Evolutionary conservation across 2,888 invertebrate genomes (phyloP).

Genomic region (Macrophya annulata): DNA sequence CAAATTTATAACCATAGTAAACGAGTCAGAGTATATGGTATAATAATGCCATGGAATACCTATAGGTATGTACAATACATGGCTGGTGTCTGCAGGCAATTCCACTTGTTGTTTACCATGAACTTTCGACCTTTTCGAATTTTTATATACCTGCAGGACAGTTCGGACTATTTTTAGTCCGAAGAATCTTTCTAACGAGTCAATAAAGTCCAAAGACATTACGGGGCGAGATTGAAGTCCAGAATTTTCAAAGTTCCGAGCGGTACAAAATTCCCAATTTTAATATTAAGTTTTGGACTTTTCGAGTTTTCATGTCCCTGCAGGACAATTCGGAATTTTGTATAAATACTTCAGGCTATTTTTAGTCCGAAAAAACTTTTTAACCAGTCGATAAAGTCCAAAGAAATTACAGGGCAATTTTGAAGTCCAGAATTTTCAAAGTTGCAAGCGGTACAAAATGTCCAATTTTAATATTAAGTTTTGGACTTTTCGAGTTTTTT

Average conservation of each 20-base stretch:
- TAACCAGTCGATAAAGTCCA: neutral
- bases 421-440: too few relatives aligned
- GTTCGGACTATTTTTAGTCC: neutral
- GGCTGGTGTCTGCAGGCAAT: neutral
- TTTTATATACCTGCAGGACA: neutral
- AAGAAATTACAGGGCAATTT: too few relatives aligned
- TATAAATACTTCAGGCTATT: neutral
- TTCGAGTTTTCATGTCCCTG: neutral
- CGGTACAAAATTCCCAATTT: too few relatives aligned
- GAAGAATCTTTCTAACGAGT: neutral
- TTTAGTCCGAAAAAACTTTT: neutral
- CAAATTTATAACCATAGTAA: slow-evolving; percentile 32
- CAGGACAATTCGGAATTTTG: neutral
- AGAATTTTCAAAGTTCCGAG: too few relatives aligned
- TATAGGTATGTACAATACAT: neutral
- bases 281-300: too few relatives aligned
- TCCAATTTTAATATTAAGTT: too few relatives aligned
- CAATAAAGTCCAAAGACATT: neutral
- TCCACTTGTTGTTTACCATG: neutral
- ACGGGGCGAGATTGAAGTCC: too few relatives aligned
- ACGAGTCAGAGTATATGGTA: slow-evolving; percentile 1
- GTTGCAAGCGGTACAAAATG: too few relatives aligned
- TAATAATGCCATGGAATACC: neutral
- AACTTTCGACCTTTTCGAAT: neutral
- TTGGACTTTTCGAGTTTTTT: too few relatives aligned